Evolutionary conservation across 2,797 vertebrate genomes (phyloP), one percentile per base, ranked within the genome.

Genomic region (Sebastolobus altivelis): DNA sequence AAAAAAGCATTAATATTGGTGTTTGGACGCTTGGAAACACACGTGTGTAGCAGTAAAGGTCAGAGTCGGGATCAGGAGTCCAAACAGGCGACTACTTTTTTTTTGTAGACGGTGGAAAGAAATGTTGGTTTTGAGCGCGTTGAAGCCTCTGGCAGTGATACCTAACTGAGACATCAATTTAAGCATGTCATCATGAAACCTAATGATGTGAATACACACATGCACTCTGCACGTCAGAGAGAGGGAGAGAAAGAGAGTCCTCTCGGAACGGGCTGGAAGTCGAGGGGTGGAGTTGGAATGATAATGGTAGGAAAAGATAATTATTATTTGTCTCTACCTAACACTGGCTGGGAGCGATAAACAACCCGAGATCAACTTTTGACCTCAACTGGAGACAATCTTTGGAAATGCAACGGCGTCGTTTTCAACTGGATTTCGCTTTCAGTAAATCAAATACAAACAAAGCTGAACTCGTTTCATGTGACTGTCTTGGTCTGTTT

Each of bases 201-300:
- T 38, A 87, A 77, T 78, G 83, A 65, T 71, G 31, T 73, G 72
- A 73, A 70, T 12, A 56, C 59, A 69, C 77, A 80, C 77, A 80
- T 16, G 25, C 40, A 77, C 27, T 10, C 40, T 31, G 49, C 67
- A 79, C 74, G 59, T 70, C 73, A 81, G 75, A 70, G 63, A 63
- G 33, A 37, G 40, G 63, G 25, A 16, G 29, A 31, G 43, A 5
- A 40, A 29, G n/a, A 46, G 29, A 25, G 65, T 27, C 59, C 71
- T 52, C 18, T 40, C 12, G 70, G 65, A 81, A 43, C 0, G 9
- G 54, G 12, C 35, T 85, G 72, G 72, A 79, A 60, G 54, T 62
- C 25, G 2, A 83, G 85, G 85, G 85, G 76, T 65, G 76, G 82
- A 80, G 76, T 46, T 84, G 84, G 80, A 90, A 87, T 79, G 77